Conservation (phyloP, 1,140 invertebrate species). For the Goniozus legneri region DNA sequence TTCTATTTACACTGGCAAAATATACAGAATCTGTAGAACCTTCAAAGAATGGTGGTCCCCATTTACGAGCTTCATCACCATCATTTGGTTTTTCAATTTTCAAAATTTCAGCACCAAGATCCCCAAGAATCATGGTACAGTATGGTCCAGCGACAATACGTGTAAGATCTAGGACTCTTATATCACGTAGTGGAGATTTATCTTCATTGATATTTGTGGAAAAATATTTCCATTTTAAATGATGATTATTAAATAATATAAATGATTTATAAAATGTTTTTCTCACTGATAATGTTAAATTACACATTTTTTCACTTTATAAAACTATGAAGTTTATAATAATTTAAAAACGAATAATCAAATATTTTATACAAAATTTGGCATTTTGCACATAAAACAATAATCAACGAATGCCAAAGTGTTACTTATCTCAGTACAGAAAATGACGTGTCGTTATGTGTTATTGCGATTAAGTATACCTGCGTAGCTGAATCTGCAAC, state of each 20-base stretch:
- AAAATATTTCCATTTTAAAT: not conserved
- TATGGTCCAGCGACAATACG: constrained; percentile 73
- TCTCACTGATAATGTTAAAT: too few species aligned
- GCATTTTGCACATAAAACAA: too few species aligned
- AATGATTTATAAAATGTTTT: too few species aligned
- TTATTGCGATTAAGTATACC: constrained; percentile 29
- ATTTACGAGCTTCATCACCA: constrained; percentile 89
- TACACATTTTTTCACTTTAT: too few species aligned
- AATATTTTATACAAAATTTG: too few species aligned
- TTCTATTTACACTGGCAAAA: constrained; percentile 86
- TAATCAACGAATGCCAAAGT: too few species aligned
- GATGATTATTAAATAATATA: not conserved
- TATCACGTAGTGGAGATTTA: constrained; percentile 57
- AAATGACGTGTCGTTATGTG: too few species aligned
- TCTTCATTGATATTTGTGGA: constrained; percentile 12
- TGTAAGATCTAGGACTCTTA: constrained; percentile 79
- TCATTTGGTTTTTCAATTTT: constrained; percentile 78
- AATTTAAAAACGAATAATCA: too few species aligned
- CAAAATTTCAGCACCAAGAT: constrained; percentile 91
- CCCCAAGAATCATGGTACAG: constrained; percentile 90
- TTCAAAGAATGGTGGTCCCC: constrained; percentile 87
- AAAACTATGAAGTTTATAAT: too few species aligned
- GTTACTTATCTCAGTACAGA: too few species aligned
- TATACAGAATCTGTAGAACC: constrained; percentile 76
- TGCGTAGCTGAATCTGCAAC: constrained; percentile 29